Evolutionary conservation across 2,113 vertebrate genomes (phyloP), one percentile per base, ranked within the genome.

Genomic region (Atractosteus spatula): DNA sequence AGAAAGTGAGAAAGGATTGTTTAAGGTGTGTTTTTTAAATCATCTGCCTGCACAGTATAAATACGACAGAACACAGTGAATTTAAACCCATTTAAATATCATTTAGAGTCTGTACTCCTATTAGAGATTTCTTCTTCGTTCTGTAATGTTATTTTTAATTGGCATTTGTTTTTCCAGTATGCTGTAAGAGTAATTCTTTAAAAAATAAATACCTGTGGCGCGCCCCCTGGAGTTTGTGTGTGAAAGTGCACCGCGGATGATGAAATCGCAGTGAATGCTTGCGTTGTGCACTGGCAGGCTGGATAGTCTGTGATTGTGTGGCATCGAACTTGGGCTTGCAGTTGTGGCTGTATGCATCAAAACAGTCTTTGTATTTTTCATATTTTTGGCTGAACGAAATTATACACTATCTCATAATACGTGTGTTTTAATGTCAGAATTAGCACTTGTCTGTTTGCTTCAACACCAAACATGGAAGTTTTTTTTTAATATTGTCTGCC

Each of bases 181-280:
- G 14, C 4, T 17, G 8, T 16, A 2, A n/a, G 7, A 45, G 41
- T 42, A 13, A 42, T 7, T 55, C 13, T 7, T 14, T 8, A 69
- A 2, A 41, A 62, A 12, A 14, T 16, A 7, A 16, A 16, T 16
- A 3, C n/a, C 59, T 3, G 14, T 62, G 61, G 0, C 29, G 63
- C 71, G 86, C 88, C 82, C 80, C 87, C 75, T 72, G 82, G 84
- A 66, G 5, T 4, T 54, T 7, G 78, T 84, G 85, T 82, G 82
- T 79, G 83, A 57, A 67, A 83, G 7, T 69, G 71, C 83, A 80
- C 55, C 7, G 0, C 76, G 89, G 90, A 81, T 92, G 91, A 92
- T 92, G 91, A 92, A 92, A 92, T 91, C 84, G 6, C 29, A 3
- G 1, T 8, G 17, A 54, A 12, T 1, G 43, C 73, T 91, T 92